Conservation (phyloP, 2,797 vertebrate species). For the Aldrovandia affinis region DNA sequence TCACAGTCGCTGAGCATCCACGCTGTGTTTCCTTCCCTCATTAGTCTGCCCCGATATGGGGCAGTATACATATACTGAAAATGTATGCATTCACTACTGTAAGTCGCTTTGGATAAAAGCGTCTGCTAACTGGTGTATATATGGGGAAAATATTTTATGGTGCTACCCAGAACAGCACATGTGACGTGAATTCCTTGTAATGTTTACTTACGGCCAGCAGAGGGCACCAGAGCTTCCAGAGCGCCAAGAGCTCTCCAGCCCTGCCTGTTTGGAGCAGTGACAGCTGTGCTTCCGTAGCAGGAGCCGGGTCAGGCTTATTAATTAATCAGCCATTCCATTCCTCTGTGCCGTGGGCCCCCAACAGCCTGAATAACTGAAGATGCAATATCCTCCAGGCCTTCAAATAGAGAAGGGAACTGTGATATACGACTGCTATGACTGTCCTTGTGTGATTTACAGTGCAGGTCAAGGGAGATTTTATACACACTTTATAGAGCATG, state of each 20-base stretch:
- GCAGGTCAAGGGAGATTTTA: background rate
- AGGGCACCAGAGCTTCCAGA: constrained; percentile 35
- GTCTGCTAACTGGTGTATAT: too few species aligned
- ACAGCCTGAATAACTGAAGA: background rate
- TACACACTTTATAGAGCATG: background rate
- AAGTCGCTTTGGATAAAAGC: too few species aligned
- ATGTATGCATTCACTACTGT: too few species aligned
- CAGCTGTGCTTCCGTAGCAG: background rate
- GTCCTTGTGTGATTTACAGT: background rate
- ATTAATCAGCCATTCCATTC: constrained; percentile 41
- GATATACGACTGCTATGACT: background rate
- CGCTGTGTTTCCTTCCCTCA: background rate
- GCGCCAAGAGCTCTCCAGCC: background rate
- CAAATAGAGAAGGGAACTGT: background rate
- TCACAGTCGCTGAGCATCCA: background rate
- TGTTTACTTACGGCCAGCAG: constrained; percentile 24
- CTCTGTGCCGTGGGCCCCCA: constrained; percentile 34
- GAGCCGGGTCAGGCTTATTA: constrained; percentile 25
- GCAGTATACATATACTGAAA: too few species aligned
- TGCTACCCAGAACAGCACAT: background rate
- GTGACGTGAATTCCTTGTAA: background rate
- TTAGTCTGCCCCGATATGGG: background rate
- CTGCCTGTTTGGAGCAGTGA: background rate
- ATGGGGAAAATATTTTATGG: background rate
- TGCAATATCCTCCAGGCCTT: background rate